phyloP scores from a whole-genome alignment of 2,888 invertebrate genomes.

The Folsomia manolachei region DNA sequence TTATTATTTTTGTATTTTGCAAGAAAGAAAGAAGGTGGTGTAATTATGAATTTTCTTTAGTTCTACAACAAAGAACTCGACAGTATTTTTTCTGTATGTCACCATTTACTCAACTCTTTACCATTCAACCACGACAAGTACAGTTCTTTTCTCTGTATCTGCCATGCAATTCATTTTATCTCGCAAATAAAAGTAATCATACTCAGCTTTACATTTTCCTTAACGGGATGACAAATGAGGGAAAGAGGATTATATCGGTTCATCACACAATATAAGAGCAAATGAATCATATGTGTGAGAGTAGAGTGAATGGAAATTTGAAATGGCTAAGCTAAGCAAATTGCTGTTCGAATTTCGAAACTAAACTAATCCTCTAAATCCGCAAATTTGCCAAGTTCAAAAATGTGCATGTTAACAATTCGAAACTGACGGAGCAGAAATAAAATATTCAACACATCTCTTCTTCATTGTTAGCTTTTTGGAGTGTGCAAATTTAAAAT shows the following conservation, averaged over 20 bases:
- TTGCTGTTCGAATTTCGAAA: neutral
- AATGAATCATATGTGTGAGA: neutral
- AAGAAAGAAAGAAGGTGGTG: neutral
- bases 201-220: neutral
- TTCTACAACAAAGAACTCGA: neutral
- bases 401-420: neutral
- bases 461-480: neutral
- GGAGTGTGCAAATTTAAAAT: neutral
- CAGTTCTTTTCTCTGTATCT: neutral
- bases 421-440: neutral
- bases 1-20: no score
- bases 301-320: neutral
- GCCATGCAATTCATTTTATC: neutral
- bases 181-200: neutral
- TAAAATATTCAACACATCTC: neutral
- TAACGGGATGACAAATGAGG: constrained; percentile 1
- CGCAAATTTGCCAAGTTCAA: neutral
- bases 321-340: no score
- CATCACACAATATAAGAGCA: neutral
- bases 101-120: neutral
- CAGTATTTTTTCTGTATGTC: neutral
- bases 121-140: neutral
- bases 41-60: neutral
- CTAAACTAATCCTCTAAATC: neutral
- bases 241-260: neutral